Evolutionary conservation across 2,797 vertebrate species (phyloP), one percentile per base, ranked within the genome.

Genomic region (Falco biarmicus): DNA sequence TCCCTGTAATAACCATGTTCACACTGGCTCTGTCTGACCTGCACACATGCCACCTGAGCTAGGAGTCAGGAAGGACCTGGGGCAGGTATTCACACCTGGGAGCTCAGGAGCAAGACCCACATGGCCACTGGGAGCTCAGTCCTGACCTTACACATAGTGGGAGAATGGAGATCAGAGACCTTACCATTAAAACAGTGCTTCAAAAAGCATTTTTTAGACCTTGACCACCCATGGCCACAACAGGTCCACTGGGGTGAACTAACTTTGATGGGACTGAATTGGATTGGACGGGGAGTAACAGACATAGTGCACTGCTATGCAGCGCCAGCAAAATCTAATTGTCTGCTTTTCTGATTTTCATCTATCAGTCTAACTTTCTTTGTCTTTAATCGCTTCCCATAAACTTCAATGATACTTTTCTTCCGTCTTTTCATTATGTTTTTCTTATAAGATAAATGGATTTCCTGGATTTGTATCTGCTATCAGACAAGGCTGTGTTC

Each of bases 271-370:
- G 34, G 18, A 73, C 18, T 34, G 21, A 15, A 90, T 68, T 60
- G 50, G 47, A 66, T 41, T 47, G 37, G 45, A 43, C 25, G 48
- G 29, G 29, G 16, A 94, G 53, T 32, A 87, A 70, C 5, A 78
- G 66, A 75, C 12, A 60, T 6, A 69, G 26, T 75, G 48, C 17
- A 13, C 5, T 0, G 0, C 16, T 64, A 16, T 7, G 21, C 25
- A 69, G 26, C 2, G 1, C 43, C 39, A 81, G 15, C 10, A 90
- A 93, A 83, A 83, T 82, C 57, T 75, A 74, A 84, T 90, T 82
- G 87, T 80, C 48, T 79, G 34, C 16, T 63, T 91, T 95, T 84
- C 85, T 76, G 47, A 21, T 94, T 95, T 94, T 87, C 93, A 80
- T 74, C 66, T 60, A 34, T 61, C 69, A 74, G 34, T 93, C 51